Evolutionary conservation across 2,113 vertebrate genomes (phyloP).

Genomic region (Parus major): DNA sequence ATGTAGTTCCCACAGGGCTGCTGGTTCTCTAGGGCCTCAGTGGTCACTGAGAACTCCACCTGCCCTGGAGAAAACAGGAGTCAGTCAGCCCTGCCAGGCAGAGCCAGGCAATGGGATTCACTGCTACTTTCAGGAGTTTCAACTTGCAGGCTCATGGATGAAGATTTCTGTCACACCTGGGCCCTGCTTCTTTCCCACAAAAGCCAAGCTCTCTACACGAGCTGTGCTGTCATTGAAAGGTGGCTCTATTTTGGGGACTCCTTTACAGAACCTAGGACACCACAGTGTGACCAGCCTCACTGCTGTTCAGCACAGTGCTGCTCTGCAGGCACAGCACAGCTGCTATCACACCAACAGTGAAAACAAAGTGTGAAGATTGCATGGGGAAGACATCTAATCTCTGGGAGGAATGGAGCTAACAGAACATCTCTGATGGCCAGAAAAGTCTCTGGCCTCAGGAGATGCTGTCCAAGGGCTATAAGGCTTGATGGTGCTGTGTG

Average conservation of each 20-base stretch:
- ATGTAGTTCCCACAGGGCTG: constrained; percentile 40
- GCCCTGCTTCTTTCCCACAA: not conserved
- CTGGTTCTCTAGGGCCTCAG: constrained; percentile 41
- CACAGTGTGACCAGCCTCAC: not conserved
- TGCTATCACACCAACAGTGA: not conserved
- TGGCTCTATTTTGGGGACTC: not conserved
- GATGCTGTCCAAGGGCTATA: not conserved
- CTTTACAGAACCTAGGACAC: not conserved
- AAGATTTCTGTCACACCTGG: not conserved
- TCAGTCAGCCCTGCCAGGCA: not conserved
- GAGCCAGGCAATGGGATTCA: not conserved
- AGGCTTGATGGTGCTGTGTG: not conserved
- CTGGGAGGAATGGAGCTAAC: not conserved
- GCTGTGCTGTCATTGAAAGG: not conserved
- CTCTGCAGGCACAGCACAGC: not conserved
- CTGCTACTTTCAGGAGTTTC: not conserved
- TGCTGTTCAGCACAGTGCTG: not conserved
- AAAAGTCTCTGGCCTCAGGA: not conserved
- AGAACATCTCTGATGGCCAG: not conserved
- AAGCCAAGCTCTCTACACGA: not conserved
- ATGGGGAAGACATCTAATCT: not conserved
- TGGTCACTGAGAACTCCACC: constrained; percentile 52
- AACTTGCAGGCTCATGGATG: not conserved
- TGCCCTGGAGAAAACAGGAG: constrained; percentile 38
- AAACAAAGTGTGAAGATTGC: not conserved